Evolutionary conservation across 1,140 invertebrate genomes (phyloP), one percentile per base, ranked within the genome.

Genomic region (Cydia strobilella): DNA sequence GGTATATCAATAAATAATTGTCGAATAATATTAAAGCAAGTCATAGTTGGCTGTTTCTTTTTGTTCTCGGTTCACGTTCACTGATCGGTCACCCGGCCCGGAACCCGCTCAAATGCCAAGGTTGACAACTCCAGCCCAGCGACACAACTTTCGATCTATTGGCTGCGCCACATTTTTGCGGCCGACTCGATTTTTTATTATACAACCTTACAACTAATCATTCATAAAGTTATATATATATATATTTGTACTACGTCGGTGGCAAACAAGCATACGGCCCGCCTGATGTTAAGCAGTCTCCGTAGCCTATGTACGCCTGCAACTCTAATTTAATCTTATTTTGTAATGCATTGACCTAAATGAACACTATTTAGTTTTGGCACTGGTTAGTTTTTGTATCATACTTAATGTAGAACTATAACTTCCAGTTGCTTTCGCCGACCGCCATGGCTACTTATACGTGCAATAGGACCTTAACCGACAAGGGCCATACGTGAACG

Each of bases 71-170:
- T 45, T 74, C 74, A 74, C 72, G 76, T 72, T 80, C 59, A 54
- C 51, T 75, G 85, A 80, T 80, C 82, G 86, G 84, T 85, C 84
- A 82, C 76, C 76, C 31, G 77, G 80, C 84, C 89, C 90, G 89
- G 89, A 91, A 90, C 87, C 89, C 87, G 84, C 82, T 88, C 88
- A 92, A 92, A 92, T 92, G 90, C 89, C 90, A 92, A 92, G 90
- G 90, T 88, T 92, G 89, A 86, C 90, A 87, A 91, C 87, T 92
- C 87, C 90, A 89, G 90, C 89, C 87, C 90, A 89, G 90, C 89
- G 88, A 90, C 89, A 88, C 84, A 89, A 92, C 89, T 92, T 92
- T 92, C 90, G 86, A 92, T 84, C 79, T 77, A 79, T 90, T 84
- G 83, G 84, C 78, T 87, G 86, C 86, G 89, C 87, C 84, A 90